phyloP scores from a whole-genome alignment of 2,797 vertebrate genomes.

The Salmo trutta region DNA sequence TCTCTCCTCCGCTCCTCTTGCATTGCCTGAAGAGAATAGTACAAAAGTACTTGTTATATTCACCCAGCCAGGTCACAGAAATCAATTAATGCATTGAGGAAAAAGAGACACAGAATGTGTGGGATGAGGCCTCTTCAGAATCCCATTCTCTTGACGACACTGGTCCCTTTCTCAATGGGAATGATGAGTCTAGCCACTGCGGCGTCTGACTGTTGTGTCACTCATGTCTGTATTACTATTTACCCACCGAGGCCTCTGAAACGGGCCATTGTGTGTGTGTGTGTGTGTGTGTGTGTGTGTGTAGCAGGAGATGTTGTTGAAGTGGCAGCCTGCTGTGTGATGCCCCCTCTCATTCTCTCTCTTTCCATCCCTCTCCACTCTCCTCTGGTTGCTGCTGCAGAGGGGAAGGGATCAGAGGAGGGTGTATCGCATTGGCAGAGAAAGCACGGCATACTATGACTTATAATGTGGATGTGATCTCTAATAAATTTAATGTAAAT shows the following conservation, averaged over 20 bases:
- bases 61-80: neutral
- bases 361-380: neutral
- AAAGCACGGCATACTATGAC: neutral
- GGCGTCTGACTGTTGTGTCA: neutral
- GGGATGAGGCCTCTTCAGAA: neutral
- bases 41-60: neutral
- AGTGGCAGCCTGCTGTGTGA: constrained; percentile 10
- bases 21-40: constrained; percentile 4
- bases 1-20: neutral
- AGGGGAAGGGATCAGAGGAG: neutral
- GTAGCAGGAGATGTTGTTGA: constrained; percentile 38
- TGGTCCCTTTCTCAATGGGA: neutral
- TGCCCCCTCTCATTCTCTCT: constrained; percentile 20
- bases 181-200: neutral
- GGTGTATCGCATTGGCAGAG: neutral
- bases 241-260: constrained; percentile 23
- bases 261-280: constrained; percentile 20
- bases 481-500: neutral
- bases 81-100: constrained; percentile 1
- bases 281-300: constrained; percentile 1
- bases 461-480: neutral
- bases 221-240: constrained; percentile 8
- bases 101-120: neutral
- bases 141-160: neutral
- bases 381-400: neutral